phyloP scores from a whole-genome alignment of 2,888 invertebrate genomes.

The Plemyria rubiginata region DNA sequence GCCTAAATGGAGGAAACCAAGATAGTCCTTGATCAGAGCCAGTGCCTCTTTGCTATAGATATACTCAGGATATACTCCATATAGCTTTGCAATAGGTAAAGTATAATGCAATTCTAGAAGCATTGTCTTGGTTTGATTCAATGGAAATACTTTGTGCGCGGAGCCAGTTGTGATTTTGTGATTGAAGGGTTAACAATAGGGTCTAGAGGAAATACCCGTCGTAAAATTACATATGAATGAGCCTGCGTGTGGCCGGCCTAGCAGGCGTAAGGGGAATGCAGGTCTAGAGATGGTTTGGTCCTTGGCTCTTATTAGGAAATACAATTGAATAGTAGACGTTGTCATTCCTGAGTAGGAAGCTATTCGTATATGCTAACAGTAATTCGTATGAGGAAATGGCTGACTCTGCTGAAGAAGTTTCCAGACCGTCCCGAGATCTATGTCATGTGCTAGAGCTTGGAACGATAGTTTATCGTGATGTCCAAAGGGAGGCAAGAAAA shows the following conservation, averaged over 20 bases:
- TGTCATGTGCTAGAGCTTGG: too few species aligned
- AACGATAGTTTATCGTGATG: too few species aligned
- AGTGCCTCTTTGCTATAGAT: conserved; percentile 4
- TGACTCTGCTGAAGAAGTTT: too few species aligned
- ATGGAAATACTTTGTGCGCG: conserved; percentile 31
- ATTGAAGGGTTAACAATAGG: conserved; percentile 31
- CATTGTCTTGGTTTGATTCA: conserved; percentile 31
- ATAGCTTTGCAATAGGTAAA: conserved; percentile 12
- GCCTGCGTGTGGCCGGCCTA: conserved; percentile 21
- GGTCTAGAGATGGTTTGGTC: not conserved
- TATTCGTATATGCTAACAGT: too few species aligned
- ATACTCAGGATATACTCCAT: conserved; percentile 10
- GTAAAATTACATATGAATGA: conserved; percentile 32
- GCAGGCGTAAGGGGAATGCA: conserved; percentile 1
- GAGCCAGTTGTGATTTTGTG: conserved; percentile 28
- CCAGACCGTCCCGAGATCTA: too few species aligned
- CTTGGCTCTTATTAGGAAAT: not conserved
- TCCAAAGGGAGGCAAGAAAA: too few species aligned
- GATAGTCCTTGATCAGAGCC: not conserved
- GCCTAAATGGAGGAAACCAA: too few species aligned
- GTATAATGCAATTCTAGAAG: conserved; percentile 12
- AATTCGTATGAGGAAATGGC: too few species aligned
- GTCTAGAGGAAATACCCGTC: conserved; percentile 26
- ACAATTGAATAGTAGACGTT: not conserved
- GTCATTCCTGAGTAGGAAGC: too few species aligned